Percentiles rank a stretch among this genome's conserved stretches.
Conservation (phyloP, 1,140 invertebrate genomes). For the Paramacrobiotus metropolitanus region DNA sequence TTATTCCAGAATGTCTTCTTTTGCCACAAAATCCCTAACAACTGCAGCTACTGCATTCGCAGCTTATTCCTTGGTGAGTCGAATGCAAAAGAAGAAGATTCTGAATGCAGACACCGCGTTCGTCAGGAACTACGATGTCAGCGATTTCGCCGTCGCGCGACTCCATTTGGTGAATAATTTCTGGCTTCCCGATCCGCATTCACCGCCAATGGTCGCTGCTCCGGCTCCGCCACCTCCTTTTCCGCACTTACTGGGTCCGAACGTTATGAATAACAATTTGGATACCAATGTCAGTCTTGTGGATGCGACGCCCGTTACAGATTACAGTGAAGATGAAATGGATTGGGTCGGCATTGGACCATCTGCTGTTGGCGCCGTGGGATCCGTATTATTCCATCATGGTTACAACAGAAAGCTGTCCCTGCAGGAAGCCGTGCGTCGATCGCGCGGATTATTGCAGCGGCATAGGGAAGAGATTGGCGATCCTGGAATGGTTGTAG, state of each 20-base stretch:
- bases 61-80: too few species aligned
- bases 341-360: neutral
- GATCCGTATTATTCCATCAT: neutral
- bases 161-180: neutral
- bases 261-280: too few species aligned
- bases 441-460: neutral
- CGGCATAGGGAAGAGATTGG: slow-evolving; percentile 20
- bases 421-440: neutral
- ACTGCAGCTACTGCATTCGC: too few species aligned
- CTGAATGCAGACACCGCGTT: neutral
- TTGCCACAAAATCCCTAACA: too few species aligned
- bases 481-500: slow-evolving; percentile 30
- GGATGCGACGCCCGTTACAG: too few species aligned
- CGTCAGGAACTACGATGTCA: neutral
- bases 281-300: too few species aligned
- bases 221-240: neutral
- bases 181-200: neutral
- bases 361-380: neutral
- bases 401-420: neutral
- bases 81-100: too few species aligned
- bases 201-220: neutral
- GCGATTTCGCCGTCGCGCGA: neutral
- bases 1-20: too few species aligned
- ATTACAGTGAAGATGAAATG: neutral
- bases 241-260: too few species aligned